Evolutionary conservation across 2,113 vertebrate species (phyloP).

Genomic region (Anoura caudifer): DNA sequence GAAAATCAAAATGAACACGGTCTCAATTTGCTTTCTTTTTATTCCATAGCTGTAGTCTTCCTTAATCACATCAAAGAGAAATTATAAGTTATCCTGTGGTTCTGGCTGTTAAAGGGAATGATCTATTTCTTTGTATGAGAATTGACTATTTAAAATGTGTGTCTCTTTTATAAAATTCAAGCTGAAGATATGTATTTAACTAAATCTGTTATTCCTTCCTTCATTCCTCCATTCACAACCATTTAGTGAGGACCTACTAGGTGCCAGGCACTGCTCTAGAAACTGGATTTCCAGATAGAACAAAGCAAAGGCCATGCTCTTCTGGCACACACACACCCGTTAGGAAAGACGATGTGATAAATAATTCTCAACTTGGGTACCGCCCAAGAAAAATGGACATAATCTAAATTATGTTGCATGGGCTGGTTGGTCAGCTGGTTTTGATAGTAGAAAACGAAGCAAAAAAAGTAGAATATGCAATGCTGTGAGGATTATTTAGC

Average conservation of each 20-base stretch:
- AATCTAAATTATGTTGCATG: background rate
- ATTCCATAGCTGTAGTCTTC: background rate
- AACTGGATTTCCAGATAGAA: background rate
- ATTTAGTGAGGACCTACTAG: background rate
- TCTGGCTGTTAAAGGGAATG: background rate
- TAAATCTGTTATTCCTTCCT: background rate
- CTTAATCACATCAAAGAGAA: slow-evolving; percentile 27
- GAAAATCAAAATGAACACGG: slow-evolving; percentile 40
- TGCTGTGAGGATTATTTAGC: background rate
- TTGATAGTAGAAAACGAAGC: background rate
- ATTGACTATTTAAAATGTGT: background rate
- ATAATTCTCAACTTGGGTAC: background rate
- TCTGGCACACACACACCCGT: background rate
- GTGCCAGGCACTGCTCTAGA: background rate
- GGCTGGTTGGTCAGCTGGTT: background rate
- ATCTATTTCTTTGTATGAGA: background rate
- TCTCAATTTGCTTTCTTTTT: slow-evolving; percentile 17
- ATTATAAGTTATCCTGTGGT: background rate
- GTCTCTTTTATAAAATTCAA: background rate
- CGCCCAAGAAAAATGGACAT: background rate
- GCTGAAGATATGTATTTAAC: background rate
- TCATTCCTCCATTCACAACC: background rate
- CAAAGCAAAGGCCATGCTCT: background rate
- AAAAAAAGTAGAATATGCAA: too few species aligned
- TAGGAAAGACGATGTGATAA: background rate